Conservation (phyloP, 2,113 vertebrate species). For the Micromys minutus region DNA sequence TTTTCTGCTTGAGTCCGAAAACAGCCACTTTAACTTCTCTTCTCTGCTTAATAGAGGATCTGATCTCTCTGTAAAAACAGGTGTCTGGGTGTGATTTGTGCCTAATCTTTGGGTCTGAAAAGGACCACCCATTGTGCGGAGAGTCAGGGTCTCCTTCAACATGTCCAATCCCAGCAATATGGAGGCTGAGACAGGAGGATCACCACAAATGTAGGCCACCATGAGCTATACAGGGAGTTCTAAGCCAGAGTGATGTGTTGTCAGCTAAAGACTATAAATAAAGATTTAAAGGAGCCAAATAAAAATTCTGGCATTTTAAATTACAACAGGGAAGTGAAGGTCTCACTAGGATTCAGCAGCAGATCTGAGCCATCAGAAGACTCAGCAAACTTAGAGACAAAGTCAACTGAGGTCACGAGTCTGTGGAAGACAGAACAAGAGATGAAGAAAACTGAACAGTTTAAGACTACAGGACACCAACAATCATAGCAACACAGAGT, state of each 20-base stretch:
- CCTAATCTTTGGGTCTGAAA: background rate
- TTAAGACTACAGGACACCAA: background rate
- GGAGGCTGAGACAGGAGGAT: background rate
- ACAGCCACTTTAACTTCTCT: background rate
- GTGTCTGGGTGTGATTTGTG: background rate
- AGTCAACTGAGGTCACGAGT: background rate
- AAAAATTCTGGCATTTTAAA: constrained; percentile 27
- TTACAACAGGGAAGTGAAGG: background rate
- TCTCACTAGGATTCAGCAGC: background rate
- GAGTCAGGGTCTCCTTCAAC: background rate
- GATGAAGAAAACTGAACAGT: background rate
- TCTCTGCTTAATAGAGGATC: background rate
- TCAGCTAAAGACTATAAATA: background rate
- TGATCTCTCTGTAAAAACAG: background rate
- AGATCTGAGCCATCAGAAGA: background rate
- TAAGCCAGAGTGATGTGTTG: background rate
- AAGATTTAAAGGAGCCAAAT: background rate
- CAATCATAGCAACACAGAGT: background rate
- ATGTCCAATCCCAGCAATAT: background rate
- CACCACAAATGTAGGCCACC: background rate
- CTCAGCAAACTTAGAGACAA: background rate
- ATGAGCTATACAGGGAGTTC: background rate
- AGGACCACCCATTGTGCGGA: background rate
- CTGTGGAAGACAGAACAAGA: background rate
- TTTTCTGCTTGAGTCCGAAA: background rate